Conservation (phyloP, 2,888 invertebrate species). For the Lamellibrachia columna region DNA sequence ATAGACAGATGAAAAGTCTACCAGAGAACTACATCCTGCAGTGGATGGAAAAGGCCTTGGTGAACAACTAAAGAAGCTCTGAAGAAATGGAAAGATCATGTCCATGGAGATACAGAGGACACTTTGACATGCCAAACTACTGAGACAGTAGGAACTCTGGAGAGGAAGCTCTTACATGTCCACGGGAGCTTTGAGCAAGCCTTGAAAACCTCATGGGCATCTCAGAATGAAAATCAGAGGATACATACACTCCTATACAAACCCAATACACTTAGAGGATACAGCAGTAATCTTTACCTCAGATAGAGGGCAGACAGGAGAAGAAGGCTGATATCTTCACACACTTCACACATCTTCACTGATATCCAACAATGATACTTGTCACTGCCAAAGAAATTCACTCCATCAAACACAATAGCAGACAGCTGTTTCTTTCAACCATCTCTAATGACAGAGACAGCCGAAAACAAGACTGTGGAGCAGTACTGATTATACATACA, state of each 20-base stretch:
- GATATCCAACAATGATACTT: background rate
- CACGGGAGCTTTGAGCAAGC: too few species aligned
- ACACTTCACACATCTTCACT: background rate
- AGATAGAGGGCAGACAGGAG: background rate
- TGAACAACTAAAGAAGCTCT: too few species aligned
- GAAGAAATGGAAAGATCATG: too few species aligned
- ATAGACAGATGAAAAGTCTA: too few species aligned
- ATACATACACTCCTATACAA: background rate
- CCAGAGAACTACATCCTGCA: too few species aligned
- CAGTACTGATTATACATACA: conserved; percentile 16
- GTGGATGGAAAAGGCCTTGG: too few species aligned
- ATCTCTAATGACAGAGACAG: background rate
- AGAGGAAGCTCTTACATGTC: too few species aligned
- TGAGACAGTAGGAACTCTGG: too few species aligned
- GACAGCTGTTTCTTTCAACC: conserved; percentile 8
- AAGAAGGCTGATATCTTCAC: background rate
- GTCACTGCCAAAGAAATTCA: background rate
- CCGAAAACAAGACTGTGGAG: background rate
- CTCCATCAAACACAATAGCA: background rate
- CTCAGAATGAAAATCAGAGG: too few species aligned
- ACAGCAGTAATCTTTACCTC: background rate
- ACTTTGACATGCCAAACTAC: too few species aligned
- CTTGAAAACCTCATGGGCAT: too few species aligned
- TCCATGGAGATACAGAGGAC: too few species aligned
- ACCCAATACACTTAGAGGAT: background rate